These are phyloP conservation scores for Zapus hudsonius DNA, from an alignment of 2,113 vertebrate species.

Conservation along the genomic window DNA sequence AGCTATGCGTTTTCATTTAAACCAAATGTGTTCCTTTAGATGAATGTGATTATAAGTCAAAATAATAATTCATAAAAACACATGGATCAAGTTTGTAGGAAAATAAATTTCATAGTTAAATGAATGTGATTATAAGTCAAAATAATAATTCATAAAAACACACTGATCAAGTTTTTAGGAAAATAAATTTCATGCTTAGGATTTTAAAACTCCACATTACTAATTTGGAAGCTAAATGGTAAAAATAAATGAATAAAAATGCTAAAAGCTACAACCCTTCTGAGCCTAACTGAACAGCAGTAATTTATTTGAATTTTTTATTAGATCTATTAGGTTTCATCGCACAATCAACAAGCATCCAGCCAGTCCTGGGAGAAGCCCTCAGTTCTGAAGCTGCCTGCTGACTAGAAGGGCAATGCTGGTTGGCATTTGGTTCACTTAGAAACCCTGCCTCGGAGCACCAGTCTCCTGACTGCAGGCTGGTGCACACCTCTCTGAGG, in stretches of 20 bases:
- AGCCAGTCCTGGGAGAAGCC: background rate
- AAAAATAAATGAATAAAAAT: background rate
- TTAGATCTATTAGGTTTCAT: background rate
- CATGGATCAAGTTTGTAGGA: background rate
- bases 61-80: background rate
- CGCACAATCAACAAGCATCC: background rate
- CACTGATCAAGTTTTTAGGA: background rate
- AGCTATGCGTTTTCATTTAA: background rate
- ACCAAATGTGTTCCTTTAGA: background rate
- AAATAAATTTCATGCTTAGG: background rate
- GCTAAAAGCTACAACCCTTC: background rate
- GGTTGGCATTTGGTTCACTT: background rate
- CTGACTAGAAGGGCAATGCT: background rate
- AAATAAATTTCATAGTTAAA: background rate
- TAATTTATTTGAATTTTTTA: background rate
- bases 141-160: background rate
- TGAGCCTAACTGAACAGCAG: background rate
- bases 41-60: background rate
- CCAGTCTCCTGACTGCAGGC: background rate
- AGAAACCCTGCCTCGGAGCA: background rate
- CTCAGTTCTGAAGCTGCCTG: no score
- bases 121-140: background rate
- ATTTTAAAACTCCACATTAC: background rate
- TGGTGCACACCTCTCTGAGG: rapidly evolving
- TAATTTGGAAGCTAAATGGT: background rate